Evolutionary conservation across 2,113 vertebrate genomes (phyloP).

Genomic region (Tautogolabrus adspersus): DNA sequence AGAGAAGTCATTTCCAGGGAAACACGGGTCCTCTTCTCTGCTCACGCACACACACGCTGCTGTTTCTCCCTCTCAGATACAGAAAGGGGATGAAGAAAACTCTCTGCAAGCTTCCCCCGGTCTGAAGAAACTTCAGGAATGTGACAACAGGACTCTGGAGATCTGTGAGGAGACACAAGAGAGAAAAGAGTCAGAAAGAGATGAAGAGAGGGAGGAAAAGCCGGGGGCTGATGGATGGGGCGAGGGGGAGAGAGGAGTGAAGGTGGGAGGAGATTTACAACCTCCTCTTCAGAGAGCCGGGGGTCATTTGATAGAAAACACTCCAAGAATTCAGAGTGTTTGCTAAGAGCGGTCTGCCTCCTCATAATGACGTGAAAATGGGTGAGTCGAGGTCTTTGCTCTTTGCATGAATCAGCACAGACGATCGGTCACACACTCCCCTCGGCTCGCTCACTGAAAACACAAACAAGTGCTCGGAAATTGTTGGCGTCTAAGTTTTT

Average conservation of each 20-base stretch:
- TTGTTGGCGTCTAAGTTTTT: constrained; percentile 5
- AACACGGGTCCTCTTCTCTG: constrained; percentile 18
- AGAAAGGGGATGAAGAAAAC: constrained; percentile 10
- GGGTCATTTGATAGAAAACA: constrained; percentile 64
- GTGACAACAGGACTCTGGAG: constrained; percentile 46
- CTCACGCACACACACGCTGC: neutral
- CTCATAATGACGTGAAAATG: constrained; percentile 18
- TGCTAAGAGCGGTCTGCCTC: constrained; percentile 30
- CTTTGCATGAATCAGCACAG: constrained; percentile 16
- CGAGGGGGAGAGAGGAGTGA: neutral
- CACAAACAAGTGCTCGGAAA: constrained; percentile 27
- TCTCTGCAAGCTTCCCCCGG: constrained; percentile 10
- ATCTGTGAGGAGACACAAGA: constrained; percentile 65
- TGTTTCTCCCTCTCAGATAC: neutral
- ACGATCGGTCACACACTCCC: constrained; percentile 24
- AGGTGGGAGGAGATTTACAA: constrained; percentile 57
- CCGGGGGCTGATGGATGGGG: constrained; percentile 19
- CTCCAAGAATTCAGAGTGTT: constrained; percentile 64
- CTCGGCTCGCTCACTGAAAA: neutral
- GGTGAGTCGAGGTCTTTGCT: constrained; percentile 16
- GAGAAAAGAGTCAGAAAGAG: constrained; percentile 37
- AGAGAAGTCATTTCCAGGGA: constrained; percentile 48
- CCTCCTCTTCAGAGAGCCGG: constrained; percentile 22
- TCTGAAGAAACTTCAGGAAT: constrained; percentile 62
- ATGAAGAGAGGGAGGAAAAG: constrained; percentile 33